Percentiles rank a stretch among this genome's conserved stretches.
phyloP scores from a whole-genome alignment of 2,888 invertebrate genomes.

The Epirrhoe tristata region DNA sequence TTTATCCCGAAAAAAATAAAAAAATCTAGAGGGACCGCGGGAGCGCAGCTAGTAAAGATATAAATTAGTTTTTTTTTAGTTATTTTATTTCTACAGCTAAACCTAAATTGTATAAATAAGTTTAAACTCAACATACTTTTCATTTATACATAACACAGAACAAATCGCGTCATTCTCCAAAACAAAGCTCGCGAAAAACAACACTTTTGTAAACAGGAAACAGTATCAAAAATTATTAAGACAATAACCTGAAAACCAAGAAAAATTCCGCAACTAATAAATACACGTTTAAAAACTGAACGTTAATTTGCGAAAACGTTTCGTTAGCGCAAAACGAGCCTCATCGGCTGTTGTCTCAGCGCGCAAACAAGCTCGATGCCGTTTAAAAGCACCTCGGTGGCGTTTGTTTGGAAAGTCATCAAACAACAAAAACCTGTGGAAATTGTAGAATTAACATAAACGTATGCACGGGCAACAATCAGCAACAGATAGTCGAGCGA shows the following conservation, averaged over 20 bases:
- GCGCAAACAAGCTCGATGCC: slow-evolving; percentile 15
- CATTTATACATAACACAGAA: neutral
- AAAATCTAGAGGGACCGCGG: too few species aligned
- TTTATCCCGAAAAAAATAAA: too few species aligned
- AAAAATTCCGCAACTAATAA: slow-evolving; percentile 7
- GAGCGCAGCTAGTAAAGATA: too few species aligned
- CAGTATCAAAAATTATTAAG: neutral
- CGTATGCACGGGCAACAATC: neutral
- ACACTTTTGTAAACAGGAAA: neutral
- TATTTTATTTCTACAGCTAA: too few species aligned
- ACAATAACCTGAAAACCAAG: neutral
- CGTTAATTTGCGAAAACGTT: neutral
- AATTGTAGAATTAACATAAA: slow-evolving; percentile 31
- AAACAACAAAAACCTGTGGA: slow-evolving; percentile 36
- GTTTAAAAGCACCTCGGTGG: slow-evolving; percentile 16
- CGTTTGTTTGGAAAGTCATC: slow-evolving; percentile 34
- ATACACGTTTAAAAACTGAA: slow-evolving; percentile 7
- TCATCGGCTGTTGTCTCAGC: neutral
- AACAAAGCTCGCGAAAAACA: neutral
- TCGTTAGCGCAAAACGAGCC: slow-evolving; percentile 15
- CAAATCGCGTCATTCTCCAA: neutral
- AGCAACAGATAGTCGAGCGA: neutral
- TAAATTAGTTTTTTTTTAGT: too few species aligned
- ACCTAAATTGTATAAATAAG: too few species aligned
- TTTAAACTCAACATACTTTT: too few species aligned